Evolutionary conservation across 2,797 vertebrate genomes (phyloP).

Genomic region (Sebastes goodei): DNA sequence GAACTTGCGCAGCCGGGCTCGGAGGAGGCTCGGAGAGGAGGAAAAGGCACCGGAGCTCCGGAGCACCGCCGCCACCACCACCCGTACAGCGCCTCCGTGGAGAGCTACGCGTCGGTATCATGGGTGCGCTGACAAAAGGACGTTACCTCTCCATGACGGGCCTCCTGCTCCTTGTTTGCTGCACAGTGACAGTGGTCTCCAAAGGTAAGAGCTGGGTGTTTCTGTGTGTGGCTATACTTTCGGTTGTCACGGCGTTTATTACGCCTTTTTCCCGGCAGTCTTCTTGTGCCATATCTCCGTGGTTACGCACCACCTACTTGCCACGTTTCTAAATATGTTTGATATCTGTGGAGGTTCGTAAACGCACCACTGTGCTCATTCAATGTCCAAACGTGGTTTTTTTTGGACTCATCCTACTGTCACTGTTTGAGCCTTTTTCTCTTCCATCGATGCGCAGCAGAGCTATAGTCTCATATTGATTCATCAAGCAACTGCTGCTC

Average conservation of each 20-base stretch:
- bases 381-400: background rate
- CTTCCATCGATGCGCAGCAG: conserved; percentile 5
- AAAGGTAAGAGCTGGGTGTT: conserved; percentile 74
- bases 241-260: background rate
- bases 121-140: conserved; percentile 72
- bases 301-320: conserved; percentile 50
- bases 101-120: conserved; percentile 55
- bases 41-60: conserved; percentile 25
- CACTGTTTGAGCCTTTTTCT: background rate
- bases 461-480: conserved; percentile 21
- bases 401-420: background rate
- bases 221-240: conserved; percentile 5
- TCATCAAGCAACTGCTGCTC: conserved; percentile 22
- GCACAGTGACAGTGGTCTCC: conserved; percentile 49
- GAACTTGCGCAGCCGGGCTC: too few species aligned
- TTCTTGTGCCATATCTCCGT: conserved; percentile 16
- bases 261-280: background rate
- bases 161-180: conserved; percentile 66
- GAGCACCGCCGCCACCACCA: conserved; percentile 3
- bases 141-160: conserved; percentile 57
- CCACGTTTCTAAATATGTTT: background rate
- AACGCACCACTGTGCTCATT: background rate
- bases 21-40: too few species aligned
- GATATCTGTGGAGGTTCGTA: background rate
- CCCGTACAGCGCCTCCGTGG: conserved; percentile 38